Evolutionary conservation across 2,888 invertebrate genomes (phyloP), one percentile per base, ranked within the genome.

Genomic region (Drosophila suboccidentalis): DNA sequence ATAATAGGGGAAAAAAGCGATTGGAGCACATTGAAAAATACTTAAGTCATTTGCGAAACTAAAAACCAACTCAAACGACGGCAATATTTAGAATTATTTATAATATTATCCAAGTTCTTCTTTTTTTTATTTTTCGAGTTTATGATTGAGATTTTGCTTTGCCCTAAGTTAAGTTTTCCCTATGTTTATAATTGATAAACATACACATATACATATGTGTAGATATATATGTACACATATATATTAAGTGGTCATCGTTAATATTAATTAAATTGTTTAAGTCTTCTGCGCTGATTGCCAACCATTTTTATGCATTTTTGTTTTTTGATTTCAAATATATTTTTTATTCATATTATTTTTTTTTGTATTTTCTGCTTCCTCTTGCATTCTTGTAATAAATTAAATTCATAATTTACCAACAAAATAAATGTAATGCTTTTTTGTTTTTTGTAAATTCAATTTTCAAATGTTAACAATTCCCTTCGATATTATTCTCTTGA

Each of bases 261-360:
- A 76, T 79, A 77, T 72, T 80, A 74, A 77, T 86, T 81, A 78
- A 81, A 79, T 80, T 80, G 69, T 90, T 86, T 87, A 87, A 87
- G 86, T 87, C 86, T 87, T 87, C 86, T 87, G 89, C 87, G 85
- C 86, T 87, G 86, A 87, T 87, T 89, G 86, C 86, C 86, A 89
- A 87, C 89, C 82, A 87, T 87, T 78, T 73, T 46, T 44, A 38
- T 26, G 26, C 26, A 66, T 62, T 55, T 62, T 36, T 51, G 17
- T 51, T 55, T 22, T 49, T 63, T 36, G 22, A 39, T 41, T 54
- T 29, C 3, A 61, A 41, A 66, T 22, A 44, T 64, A 57, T 15
- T 61, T 43, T 51, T 34, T 43, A 39, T n/a, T 61, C 19, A 13
- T n/a, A n/a, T n/a, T n/a, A 2, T 61, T 15, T 61, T 43, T 51